Base-by-base conservation (phyloP, 2,797 vertebrate genomes). In the Nannoperca obscura region DNA sequence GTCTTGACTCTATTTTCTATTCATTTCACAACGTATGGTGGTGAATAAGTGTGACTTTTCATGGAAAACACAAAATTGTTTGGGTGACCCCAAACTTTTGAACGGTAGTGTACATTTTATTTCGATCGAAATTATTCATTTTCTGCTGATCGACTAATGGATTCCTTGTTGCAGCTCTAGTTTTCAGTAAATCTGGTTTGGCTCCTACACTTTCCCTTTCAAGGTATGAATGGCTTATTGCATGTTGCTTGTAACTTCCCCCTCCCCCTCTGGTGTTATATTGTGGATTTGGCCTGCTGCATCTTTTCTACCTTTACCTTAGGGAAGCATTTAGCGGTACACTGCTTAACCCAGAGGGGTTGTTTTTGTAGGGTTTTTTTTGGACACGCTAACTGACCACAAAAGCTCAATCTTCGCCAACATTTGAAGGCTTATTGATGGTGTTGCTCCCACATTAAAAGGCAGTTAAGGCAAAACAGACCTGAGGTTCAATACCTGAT, bases 401-500 rank as follows among this genome's bases (percentile, higher is more conserved):
- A 59, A 5, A 68, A 66, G 27, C 49, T 55, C 7, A 17, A 30
- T 32, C 24, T 46, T 36, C 11, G 32, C 47, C 38, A 22, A 30
- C 27, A 24, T 55, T 60, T 62, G 32, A 78, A 12, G 60, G 32
- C 1, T 62, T 22, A n/a, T 59, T 62, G 17, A 78, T 68, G 67
- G 20, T 15, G 10, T 52, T 64, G 8, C 8, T 58, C 46, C 47
- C 8, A 36, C 24, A n/a, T 57, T 36, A 54, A 17, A 62, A 55
- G 57, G 24, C 30, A 64, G 59, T 64, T 54, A 11, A 36, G 32
- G 24, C 14, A 70, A 71, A 67, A 64, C n/a, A 22, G 49, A 10
- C n/a, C 19, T 52, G 7, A 53, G 54, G 54, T 79, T 77, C 49
- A 57, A 30, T 70, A 55, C 30, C 24, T 38, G n/a, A 22, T 8